Evolutionary conservation across 1,140 invertebrate species (phyloP), one percentile per base, ranked within the genome.

Genomic region (Lordiphosa collinella): DNA sequence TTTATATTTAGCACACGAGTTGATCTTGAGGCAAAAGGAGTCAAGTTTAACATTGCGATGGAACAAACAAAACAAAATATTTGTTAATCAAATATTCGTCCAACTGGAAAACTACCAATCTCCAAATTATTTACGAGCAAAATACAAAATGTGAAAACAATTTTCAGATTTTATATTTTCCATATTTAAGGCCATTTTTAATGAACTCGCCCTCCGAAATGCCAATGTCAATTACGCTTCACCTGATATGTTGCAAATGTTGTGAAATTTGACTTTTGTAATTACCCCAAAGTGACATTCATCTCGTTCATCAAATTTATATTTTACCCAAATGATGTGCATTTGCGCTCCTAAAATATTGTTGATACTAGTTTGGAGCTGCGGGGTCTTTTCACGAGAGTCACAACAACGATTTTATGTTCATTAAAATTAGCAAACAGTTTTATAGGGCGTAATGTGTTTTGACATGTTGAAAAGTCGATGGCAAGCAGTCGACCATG

Each of bases 191-290:
- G 25, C 22, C 18, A 8, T 41, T 64, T 68, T 25, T 55, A 40
- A 69, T 69, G 47, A 64, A 59, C 22, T 29, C 16, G 29, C 37
- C 36, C 22, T 9, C 29, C 14, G 35, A 47, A 32, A 41, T 63
- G 51, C 52, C 35, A 25, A 36, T 52, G 62, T 55, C 65, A 56
- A 66, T 61, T 66, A 66, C 16, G 50, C 34, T 32, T 37, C 10
- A 52, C 25, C 29, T 6, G 44, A 29, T 18, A 8, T 25, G 22
- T 7, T 25, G 22, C 22, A 0, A 25, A 25, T 25, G 0, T 1
- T 25, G 22, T 25, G 22, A 25, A 25, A 25, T 25, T 25, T 25
- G 22, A 25, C 13, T 44, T 25, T 18, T 25, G 5, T n/a, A 25
- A 5, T 25, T 41, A 14, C 14, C 14, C 4, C 12, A 37, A 37